phyloP scores from a whole-genome alignment of 2,113 vertebrate species.

The Tychaedon coryphoeus region DNA sequence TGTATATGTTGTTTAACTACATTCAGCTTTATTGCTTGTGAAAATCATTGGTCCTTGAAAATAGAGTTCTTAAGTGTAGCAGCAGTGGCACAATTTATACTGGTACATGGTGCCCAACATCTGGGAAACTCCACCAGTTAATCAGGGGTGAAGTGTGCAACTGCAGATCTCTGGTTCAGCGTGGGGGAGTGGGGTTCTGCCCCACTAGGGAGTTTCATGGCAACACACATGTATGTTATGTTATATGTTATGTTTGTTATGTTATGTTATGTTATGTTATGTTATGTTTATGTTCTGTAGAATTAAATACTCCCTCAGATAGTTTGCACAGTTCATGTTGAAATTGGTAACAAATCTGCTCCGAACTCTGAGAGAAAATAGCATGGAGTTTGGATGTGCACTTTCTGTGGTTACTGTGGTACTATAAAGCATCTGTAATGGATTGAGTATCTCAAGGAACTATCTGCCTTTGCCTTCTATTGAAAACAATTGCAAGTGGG shows the following conservation, averaged over 20 bases:
- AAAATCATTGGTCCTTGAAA: slow-evolving; percentile 33
- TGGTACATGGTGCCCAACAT: background rate
- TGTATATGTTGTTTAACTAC: slow-evolving; percentile 25
- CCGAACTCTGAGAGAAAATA: background rate
- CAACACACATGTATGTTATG: background rate
- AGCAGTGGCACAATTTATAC: background rate
- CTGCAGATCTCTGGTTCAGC: background rate
- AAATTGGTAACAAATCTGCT: background rate
- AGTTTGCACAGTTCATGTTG: background rate
- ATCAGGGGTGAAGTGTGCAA: background rate
- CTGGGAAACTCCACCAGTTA: background rate
- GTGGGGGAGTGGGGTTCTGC: background rate
- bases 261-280: background rate
- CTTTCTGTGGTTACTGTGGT: slow-evolving; percentile 19
- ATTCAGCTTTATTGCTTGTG: slow-evolving; percentile 18
- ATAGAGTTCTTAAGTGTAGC: background rate
- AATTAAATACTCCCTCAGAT: background rate
- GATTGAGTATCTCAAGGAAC: slow-evolving; percentile 15
- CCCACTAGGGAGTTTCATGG: background rate
- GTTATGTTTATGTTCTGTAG: background rate
- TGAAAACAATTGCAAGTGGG: slow-evolving; percentile 49
- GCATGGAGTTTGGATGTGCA: background rate
- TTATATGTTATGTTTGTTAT: background rate
- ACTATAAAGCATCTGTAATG: slow-evolving; percentile 16
- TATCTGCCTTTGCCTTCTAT: slow-evolving; percentile 22